Conservation (phyloP, 2,888 invertebrate genomes). For the Caenorhabditis japonica region DNA sequence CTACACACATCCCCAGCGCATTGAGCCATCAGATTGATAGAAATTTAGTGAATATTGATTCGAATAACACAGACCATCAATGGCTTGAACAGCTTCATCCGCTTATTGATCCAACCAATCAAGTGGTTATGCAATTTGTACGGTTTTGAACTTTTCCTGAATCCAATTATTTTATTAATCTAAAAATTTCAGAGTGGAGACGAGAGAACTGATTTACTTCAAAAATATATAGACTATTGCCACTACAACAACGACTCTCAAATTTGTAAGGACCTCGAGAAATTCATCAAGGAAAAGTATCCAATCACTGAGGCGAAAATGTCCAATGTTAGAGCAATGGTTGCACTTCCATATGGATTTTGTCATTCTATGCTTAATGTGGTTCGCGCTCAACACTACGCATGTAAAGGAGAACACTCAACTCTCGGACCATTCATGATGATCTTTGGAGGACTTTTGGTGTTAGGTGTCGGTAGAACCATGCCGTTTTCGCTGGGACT, state of each 20-base stretch:
- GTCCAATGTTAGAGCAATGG: slow-evolving; percentile 57
- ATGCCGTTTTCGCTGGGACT: slow-evolving; percentile 77
- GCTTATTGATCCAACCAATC: slow-evolving; percentile 41
- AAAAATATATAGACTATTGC: slow-evolving; percentile 50
- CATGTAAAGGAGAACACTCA: slow-evolving; percentile 60
- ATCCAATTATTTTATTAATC: not conserved
- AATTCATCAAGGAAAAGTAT: slow-evolving; percentile 36
- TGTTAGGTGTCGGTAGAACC: slow-evolving; percentile 76
- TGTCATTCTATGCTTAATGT: slow-evolving; percentile 69
- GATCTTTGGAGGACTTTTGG: slow-evolving; percentile 75
- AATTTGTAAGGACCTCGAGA: slow-evolving; percentile 45
- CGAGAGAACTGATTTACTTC: slow-evolving; percentile 30
- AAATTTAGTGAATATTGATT: slow-evolving; percentile 25
- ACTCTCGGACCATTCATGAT: slow-evolving; percentile 74
- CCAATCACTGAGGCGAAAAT: slow-evolving; percentile 48
- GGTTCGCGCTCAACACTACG: slow-evolving; percentile 29
- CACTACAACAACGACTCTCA: slow-evolving; percentile 31
- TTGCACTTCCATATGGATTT: slow-evolving; percentile 69
- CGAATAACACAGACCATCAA: slow-evolving; percentile 20
- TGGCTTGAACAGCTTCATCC: slow-evolving; percentile 48
- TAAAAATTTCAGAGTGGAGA: slow-evolving; percentile 32
- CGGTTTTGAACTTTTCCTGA: not conserved
- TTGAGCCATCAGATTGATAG: slow-evolving; percentile 57
- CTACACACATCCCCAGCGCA: slow-evolving; percentile 50
- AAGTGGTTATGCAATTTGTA: slow-evolving; percentile 43